These are phyloP conservation scores for Sarcophaga bullata DNA, from an alignment of 1,140 invertebrate species.

Conservation along the genomic window DNA sequence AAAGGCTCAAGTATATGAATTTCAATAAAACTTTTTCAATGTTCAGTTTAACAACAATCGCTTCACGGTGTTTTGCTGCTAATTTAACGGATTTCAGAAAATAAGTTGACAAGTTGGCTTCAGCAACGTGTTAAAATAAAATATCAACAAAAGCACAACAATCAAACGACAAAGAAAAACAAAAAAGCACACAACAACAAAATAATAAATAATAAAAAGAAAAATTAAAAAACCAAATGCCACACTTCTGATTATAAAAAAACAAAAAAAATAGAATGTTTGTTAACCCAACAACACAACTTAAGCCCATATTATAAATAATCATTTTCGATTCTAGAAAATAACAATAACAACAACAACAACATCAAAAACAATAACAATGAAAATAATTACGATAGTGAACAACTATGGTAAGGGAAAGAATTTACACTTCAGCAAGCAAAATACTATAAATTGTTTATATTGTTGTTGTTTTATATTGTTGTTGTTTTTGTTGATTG, in stretches of 20 bases:
- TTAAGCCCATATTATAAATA: constrained; percentile 18
- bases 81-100: no score
- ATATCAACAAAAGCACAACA: constrained; percentile 38
- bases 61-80: no score
- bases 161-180: constrained; percentile 1
- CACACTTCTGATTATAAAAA: neutral
- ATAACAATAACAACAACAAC: neutral
- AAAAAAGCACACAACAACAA: constrained; percentile 19
- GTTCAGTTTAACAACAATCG: no score
- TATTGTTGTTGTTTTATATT: neutral
- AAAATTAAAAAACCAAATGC: constrained; percentile 12
- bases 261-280: neutral
- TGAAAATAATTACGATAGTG: no score
- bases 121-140: neutral
- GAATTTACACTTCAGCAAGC: neutral
- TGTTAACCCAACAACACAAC: neutral
- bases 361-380: no score
- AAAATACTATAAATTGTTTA: neutral
- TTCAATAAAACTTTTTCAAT: no score
- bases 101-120: neutral
- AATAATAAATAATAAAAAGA: neutral
- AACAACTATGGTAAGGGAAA: no score
- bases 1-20: no score
- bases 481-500: no score
- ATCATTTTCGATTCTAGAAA: constrained; percentile 18